Base-by-base conservation (phyloP, 2,888 invertebrate species). In the Apodemia mormo region DNA sequence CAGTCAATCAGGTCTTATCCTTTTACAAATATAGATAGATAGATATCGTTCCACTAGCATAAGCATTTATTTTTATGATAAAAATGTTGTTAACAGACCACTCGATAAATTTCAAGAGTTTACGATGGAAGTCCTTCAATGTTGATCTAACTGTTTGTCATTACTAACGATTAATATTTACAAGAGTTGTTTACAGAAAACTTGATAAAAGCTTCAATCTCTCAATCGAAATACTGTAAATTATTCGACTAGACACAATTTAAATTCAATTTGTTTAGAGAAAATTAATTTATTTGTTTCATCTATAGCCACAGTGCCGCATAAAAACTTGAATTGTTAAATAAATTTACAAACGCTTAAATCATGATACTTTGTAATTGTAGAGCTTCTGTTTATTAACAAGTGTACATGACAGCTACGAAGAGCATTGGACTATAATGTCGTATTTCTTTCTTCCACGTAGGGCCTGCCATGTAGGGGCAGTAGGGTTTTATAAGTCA, bases 121-220 rank as follows among this genome's bases (percentile, higher is more conserved):
- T 58, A 8, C 10, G 12, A 33, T 33, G 2, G 33, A 61, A 33
- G 33, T 12, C 33, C 14, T 30, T 33, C 61, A 61, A 61, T 61
- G 33, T 61, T 33, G 1, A 30, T 14, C 30, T 61, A 30, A 33
- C 33, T 49, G 49, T 61, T 33, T 14, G 58, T 61, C 14, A 61
- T 61, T 33, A 61, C 61, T 30, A 14, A 30, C 33, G 1, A 9
- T 61, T 33, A 61, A 30, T 61, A 61, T 61, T 61, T 61, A 33
- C 61, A 33, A 33, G 30, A 33, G 61, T 30, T 61, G 61, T 61
- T 61, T 61, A 61, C 61, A 30, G 30, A 61, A 61, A 33, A 61
- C 61, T 61, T 61, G 61, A 61, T 49, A 49, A 14, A 49, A 6
- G 58, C 14, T 61, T 61, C 29, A 30, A 61, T 61, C 33, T 61